Conservation (phyloP, 1,140 invertebrate species). For the Cylas formicarius region DNA sequence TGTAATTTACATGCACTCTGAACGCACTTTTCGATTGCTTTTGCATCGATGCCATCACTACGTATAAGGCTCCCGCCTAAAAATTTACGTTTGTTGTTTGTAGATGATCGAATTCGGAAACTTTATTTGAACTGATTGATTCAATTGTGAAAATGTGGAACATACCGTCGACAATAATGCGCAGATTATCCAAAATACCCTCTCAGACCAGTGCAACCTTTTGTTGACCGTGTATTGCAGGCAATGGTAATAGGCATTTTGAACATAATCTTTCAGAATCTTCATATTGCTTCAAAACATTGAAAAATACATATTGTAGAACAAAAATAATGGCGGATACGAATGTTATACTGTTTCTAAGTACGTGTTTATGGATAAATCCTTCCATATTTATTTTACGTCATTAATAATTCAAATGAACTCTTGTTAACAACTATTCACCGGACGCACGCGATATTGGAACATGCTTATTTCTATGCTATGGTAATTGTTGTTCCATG, state of each 20-base stretch:
- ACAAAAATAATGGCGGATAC: too few species aligned
- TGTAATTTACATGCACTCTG: conserved; percentile 5
- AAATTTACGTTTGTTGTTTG: conserved; percentile 3
- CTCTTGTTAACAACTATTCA: too few species aligned
- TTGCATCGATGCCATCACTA: conserved; percentile 1
- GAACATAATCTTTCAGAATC: too few species aligned
- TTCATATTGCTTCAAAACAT: too few species aligned
- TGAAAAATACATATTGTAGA: too few species aligned
- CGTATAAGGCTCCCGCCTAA: conserved; percentile 2
- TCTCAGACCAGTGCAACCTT: conserved; percentile 6
- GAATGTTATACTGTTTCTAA: too few species aligned
- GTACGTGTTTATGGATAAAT: too few species aligned
- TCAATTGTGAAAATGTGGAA: neutral
- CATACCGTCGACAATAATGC: conserved; percentile 4
- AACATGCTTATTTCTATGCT: too few species aligned
- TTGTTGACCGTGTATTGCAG: conserved; percentile 9
- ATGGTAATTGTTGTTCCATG: too few species aligned
- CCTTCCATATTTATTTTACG: too few species aligned
- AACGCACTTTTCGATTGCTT: conserved; percentile 4
- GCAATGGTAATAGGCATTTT: conserved; percentile 13
- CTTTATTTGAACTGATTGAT: neutral
- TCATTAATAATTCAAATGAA: too few species aligned
- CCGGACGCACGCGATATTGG: too few species aligned
- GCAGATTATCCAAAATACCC: conserved; percentile 9
- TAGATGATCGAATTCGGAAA: neutral